Evolutionary conservation across 2,797 vertebrate genomes (phyloP), one percentile per base, ranked within the genome.

Genomic region (Crax fasciolata): DNA sequence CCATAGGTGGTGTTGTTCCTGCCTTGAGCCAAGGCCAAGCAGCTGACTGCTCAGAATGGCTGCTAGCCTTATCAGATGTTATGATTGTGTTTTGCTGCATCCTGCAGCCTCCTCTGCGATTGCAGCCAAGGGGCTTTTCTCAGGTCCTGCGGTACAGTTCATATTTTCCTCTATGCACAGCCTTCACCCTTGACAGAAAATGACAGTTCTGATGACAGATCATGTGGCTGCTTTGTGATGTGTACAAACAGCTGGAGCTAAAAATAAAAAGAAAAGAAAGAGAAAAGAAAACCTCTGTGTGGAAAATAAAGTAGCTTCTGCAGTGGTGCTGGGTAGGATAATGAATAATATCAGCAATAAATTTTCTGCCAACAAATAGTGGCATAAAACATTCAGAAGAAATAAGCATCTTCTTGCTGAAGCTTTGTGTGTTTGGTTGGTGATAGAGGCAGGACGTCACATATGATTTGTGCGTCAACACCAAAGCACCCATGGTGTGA

Each of bases 211-310:
- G 71, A 68, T 94, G 94, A 83, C 80, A 94, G 90, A 87, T 94
- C 59, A 41, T 84, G 83, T 90, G 87, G 51, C 81, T 88, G 59
- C 84, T 95, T 87, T 95, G 87, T 91, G 89, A 83, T 95, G 71
- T 84, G 93, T 91, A 83, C 90, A 93, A 94, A 90, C 83, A 94
- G 48, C 70, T 94, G 80, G 91, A 94, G 65, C 83, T 96, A 94
- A 93, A 95, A 96, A 94, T 78, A 84, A 76, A 65, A 91, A 73
- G 44, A 70, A 82, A 94, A 83, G 17, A 75, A 91, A 57, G 25
- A 86, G 71, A 84, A 89, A 91, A 82, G 48, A 63, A 95, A 92
- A 87, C 32, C 49, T 91, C 8, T 58, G 43, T 80, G 44, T 87
- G 39, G 44, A 93, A 96, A 91, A 90, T 63, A 91, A 81, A 79